These are phyloP conservation scores for Scrobipalpa atriplicella DNA, from an alignment of 2,888 invertebrate genomes.

Conservation along the genomic window DNA sequence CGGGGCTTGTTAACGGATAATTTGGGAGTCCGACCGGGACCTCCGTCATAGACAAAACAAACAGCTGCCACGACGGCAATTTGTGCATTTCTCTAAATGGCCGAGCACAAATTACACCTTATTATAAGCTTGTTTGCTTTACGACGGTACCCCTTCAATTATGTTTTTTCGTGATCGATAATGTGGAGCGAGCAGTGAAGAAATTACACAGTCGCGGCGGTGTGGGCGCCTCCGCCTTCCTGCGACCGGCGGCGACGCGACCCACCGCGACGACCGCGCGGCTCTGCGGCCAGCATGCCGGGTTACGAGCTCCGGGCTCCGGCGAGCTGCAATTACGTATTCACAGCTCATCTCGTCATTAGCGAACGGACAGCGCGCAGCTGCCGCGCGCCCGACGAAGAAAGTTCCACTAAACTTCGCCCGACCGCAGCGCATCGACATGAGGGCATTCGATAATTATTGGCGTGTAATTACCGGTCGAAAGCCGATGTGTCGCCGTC, in stretches of 20 bases:
- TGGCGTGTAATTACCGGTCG: slow-evolving; percentile 64
- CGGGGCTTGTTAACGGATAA: slow-evolving; percentile 81
- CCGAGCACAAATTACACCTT: slow-evolving; percentile 82
- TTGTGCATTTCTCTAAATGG: slow-evolving; percentile 83
- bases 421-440: slow-evolving; percentile 50
- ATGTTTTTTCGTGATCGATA: slow-evolving; percentile 80
- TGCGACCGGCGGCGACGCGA: slow-evolving; percentile 46
- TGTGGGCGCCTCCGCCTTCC: slow-evolving; percentile 72
- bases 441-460: slow-evolving; percentile 67
- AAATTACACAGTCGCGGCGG: slow-evolving; percentile 76
- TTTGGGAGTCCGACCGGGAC: slow-evolving; percentile 72
- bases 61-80: slow-evolving; percentile 79
- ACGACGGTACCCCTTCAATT: slow-evolving; percentile 81
- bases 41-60: slow-evolving; percentile 83
- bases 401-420: slow-evolving; percentile 60
- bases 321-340: slow-evolving; percentile 47
- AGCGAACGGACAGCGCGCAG: slow-evolving; percentile 47
- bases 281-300: slow-evolving; percentile 24
- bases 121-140: slow-evolving; percentile 84
- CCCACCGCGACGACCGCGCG: slow-evolving; percentile 45
- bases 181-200: slow-evolving; percentile 78
- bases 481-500: slow-evolving; percentile 53
- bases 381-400: slow-evolving; percentile 46
- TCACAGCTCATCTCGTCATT: slow-evolving; percentile 52
- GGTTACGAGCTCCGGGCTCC: slow-evolving; percentile 24